Evolutionary conservation across 2,888 invertebrate species (phyloP).

Genomic region (Mylabris sibirica): DNA sequence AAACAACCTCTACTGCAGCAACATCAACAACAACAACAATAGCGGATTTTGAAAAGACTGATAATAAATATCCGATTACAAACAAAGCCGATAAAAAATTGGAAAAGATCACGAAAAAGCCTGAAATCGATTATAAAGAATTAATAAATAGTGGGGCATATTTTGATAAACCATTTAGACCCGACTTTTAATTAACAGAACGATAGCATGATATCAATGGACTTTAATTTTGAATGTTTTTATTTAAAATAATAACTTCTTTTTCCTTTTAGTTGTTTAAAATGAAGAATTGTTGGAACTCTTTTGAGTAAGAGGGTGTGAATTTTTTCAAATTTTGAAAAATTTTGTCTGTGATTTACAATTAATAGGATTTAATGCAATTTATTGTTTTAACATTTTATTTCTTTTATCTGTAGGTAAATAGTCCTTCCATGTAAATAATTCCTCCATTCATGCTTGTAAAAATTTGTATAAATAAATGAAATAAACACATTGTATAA

Average conservation of each 20-base stretch:
- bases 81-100: not conserved
- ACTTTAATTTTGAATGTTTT: not conserved
- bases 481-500: slow-evolving; percentile 2
- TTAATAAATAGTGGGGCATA: slow-evolving; percentile 16
- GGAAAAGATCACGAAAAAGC: not conserved
- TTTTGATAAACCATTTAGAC: slow-evolving; percentile 16
- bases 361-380: not conserved
- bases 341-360: slow-evolving; percentile 18
- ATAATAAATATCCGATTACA: slow-evolving; percentile 2
- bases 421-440: slow-evolving; percentile 20
- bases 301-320: not conserved
- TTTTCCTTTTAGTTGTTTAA: not conserved
- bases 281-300: slow-evolving; percentile 1
- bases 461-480: slow-evolving; percentile 15
- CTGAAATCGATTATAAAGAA: slow-evolving; percentile 8
- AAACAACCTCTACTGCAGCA: not conserved
- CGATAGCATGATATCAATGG: not conserved
- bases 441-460: slow-evolving; percentile 14
- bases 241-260: not conserved
- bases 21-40: not conserved
- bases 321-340: slow-evolving; percentile 13
- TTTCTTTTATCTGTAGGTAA: not conserved
- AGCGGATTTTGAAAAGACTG: slow-evolving; percentile 11
- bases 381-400: not conserved
- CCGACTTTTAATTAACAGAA: not conserved